These are phyloP conservation scores for Megalopta genalis DNA, from an alignment of 1,140 invertebrate species.

Conservation along the genomic window DNA sequence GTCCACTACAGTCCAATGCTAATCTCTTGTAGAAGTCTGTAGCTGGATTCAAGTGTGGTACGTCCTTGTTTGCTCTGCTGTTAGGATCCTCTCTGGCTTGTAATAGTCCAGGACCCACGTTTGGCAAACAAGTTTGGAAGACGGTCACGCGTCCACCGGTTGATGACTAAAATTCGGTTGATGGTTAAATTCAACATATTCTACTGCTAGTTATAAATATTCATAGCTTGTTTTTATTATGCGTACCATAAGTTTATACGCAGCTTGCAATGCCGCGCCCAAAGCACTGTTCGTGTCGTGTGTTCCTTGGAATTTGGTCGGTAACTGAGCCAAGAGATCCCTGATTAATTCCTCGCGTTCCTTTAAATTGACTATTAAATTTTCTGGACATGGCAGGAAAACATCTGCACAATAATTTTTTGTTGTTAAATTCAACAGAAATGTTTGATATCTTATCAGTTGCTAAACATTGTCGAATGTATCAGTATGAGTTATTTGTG, in stretches of 20 bases:
- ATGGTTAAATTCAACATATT: no score
- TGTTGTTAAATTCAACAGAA: background rate
- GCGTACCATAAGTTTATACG: constrained; percentile 93
- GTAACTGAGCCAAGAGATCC: constrained; percentile 91
- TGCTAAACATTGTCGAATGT: no score
- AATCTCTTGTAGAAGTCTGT: constrained; percentile 99
- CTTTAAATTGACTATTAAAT: constrained; percentile 94
- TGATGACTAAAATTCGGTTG: constrained; percentile 85
- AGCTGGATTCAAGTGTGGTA: constrained; percentile 92
- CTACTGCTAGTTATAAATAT: no score
- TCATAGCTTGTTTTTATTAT: background rate
- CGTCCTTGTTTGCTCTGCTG: constrained; percentile 89
- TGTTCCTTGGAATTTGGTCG: constrained; percentile 87
- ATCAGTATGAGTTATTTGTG: background rate
- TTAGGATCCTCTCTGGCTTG: constrained; percentile 92
- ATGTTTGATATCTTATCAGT: no score
- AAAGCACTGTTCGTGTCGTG: constrained; percentile 91
- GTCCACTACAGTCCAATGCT: constrained; percentile 96
- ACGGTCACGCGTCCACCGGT: constrained; percentile 97
- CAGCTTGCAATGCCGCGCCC: constrained; percentile 95
- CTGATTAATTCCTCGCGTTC: constrained; percentile 90
- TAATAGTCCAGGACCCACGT: constrained; percentile 92
- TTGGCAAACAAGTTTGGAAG: constrained; percentile 95
- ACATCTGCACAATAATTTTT: constrained; percentile 82
- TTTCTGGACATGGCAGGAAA: constrained; percentile 93